Evolutionary conservation across 2,113 vertebrate genomes (phyloP).

Genomic region (Gnathonemus longibarbis): DNA sequence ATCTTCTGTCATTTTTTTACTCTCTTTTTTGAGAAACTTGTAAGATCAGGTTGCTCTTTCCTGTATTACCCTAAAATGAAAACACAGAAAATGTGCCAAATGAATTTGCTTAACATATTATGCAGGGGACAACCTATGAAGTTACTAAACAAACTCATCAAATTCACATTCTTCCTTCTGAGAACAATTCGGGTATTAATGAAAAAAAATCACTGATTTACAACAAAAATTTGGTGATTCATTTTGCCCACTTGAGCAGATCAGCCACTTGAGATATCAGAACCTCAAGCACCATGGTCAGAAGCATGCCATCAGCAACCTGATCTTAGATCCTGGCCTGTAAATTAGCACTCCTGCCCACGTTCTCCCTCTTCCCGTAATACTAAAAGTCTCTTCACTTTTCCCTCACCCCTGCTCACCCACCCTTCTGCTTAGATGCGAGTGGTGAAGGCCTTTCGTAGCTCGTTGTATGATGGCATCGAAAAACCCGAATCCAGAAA

Average conservation of each 20-base stretch:
- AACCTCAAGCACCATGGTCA: not conserved
- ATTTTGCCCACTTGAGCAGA: not conserved
- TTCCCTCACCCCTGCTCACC: constrained; percentile 11
- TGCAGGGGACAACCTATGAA: not conserved
- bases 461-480: constrained; percentile 78
- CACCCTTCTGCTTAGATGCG: constrained; percentile 67
- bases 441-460: constrained; percentile 94
- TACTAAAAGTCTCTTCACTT: not conserved
- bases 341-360: not conserved
- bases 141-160: not conserved
- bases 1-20: constrained; percentile 23
- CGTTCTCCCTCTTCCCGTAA: not conserved
- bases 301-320: not conserved
- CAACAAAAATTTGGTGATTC: not conserved
- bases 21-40: constrained; percentile 43
- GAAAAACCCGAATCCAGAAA: constrained; percentile 83
- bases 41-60: constrained; percentile 38
- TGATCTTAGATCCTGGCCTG: not conserved
- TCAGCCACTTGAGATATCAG: not conserved
- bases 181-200: not conserved
- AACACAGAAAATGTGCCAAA: not conserved
- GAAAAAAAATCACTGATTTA: not conserved
- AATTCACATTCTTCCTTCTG: not conserved
- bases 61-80: not conserved
- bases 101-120: not conserved